These are phyloP conservation scores for Sinopyrophorus schimmeli DNA, from an alignment of 2,888 invertebrate genomes.

Conservation along the genomic window DNA sequence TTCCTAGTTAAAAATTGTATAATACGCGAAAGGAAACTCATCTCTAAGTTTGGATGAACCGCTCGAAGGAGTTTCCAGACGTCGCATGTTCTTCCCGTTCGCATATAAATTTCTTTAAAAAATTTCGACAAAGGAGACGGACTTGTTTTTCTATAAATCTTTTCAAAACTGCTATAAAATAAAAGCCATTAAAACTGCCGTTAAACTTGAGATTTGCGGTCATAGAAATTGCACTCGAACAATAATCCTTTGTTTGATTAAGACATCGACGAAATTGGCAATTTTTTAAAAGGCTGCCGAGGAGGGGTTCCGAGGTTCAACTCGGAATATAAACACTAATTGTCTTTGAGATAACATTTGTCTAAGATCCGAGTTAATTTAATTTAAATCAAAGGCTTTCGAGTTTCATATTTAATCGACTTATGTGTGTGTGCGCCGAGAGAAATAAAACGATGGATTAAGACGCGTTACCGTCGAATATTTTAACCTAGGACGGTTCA, in stretches of 20 bases:
- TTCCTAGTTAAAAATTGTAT: too few species aligned
- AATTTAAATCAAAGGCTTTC: too few species aligned
- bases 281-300: too few species aligned
- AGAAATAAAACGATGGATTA: too few species aligned
- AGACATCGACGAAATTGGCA: constrained; percentile 1
- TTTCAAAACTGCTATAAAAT: constrained; percentile 29
- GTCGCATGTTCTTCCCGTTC: too few species aligned
- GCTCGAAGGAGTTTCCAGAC: too few species aligned
- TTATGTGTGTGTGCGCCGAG: too few species aligned
- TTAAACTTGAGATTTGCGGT: constrained; percentile 31
- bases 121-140: constrained; percentile 15
- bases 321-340: constrained; percentile 3
- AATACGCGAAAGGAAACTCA: too few species aligned
- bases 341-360: constrained; percentile 8
- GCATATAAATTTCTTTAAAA: constrained; percentile 15
- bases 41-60: too few species aligned
- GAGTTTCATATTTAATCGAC: too few species aligned
- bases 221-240: constrained; percentile 31
- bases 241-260: constrained; percentile 30
- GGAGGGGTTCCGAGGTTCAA: background rate
- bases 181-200: constrained; percentile 32
- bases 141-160: constrained; percentile 30
- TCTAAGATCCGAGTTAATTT: too few species aligned
- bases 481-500: constrained; percentile 13
- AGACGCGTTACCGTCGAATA: too few species aligned